Evolutionary conservation across 37 sponge, comb jelly and placozoan species (phyloP).

Genomic region (Chondrosia reniformis): DNA sequence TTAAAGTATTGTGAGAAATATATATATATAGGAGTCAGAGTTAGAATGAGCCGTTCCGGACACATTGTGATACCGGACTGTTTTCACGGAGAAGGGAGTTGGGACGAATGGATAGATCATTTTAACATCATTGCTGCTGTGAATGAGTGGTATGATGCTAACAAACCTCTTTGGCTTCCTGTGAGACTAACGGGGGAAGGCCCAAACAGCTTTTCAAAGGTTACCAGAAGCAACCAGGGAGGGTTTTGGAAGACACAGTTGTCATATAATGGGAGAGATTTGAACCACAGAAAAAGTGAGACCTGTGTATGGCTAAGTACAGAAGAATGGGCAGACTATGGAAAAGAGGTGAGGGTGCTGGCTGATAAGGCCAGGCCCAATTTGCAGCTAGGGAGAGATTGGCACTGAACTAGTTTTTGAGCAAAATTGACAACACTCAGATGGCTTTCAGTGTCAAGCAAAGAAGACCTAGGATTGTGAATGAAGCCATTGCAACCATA

Average conservation of each 20-base stretch:
- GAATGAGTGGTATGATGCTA: too few species aligned
- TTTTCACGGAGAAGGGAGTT: too few species aligned
- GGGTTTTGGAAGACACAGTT: not conserved
- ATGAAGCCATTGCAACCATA: not conserved
- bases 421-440: not conserved
- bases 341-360: not conserved
- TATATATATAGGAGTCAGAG: too few species aligned
- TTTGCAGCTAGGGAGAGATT: not conserved
- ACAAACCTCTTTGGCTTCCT: too few species aligned
- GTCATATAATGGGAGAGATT: too few species aligned
- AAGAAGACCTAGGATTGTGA: not conserved
- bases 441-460: not conserved
- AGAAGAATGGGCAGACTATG: not conserved
- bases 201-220: not conserved
- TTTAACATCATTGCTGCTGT: too few species aligned
- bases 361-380: not conserved
- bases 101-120: too few species aligned
- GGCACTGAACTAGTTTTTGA: not conserved
- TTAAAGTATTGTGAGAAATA: too few species aligned
- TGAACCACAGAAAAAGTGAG: not conserved
- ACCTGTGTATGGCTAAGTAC: not conserved
- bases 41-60: too few species aligned
- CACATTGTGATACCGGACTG: too few species aligned
- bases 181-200: too few species aligned
- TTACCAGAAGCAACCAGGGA: not conserved